Evolutionary conservation across 2,113 vertebrate genomes (phyloP).

Genomic region (Rhinopomastus cyanomelas): DNA sequence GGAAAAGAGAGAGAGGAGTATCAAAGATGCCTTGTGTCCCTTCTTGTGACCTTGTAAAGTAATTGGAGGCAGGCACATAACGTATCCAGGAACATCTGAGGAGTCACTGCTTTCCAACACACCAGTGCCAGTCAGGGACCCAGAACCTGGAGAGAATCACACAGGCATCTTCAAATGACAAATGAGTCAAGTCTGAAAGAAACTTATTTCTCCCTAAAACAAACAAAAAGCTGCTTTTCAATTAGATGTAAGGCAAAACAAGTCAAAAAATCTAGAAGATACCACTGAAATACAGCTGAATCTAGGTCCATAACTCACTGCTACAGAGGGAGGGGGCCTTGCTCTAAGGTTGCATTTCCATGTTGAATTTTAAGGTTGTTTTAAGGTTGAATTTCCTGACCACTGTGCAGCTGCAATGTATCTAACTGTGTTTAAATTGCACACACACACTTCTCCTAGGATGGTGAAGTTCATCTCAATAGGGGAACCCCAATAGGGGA

Average conservation of each 20-base stretch:
- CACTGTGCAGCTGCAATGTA: not conserved
- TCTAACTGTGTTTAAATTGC: not conserved
- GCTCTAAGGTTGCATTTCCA: not conserved
- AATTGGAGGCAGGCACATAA: not conserved
- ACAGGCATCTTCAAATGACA: not conserved
- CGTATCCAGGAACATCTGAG: not conserved
- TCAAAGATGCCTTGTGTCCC: not conserved
- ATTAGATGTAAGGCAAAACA: not conserved
- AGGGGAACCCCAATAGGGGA: not conserved
- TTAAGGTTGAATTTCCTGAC: not conserved
- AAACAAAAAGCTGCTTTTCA: not conserved
- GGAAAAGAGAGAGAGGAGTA: not conserved
- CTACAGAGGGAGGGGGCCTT: not conserved
- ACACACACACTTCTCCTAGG: not conserved
- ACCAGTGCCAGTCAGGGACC: not conserved
- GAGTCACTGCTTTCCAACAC: not conserved
- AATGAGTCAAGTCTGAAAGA: constrained; percentile 13
- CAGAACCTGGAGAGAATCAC: not conserved
- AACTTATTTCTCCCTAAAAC: not conserved
- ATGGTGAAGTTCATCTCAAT: not conserved
- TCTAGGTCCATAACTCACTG: not conserved
- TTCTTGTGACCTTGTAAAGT: not conserved
- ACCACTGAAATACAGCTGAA: not conserved
- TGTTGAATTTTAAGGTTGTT: no score
- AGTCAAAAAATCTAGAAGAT: not conserved